Evolutionary conservation across 2,888 invertebrate genomes (phyloP).

Genomic region (Euplagia quadripunctaria): DNA sequence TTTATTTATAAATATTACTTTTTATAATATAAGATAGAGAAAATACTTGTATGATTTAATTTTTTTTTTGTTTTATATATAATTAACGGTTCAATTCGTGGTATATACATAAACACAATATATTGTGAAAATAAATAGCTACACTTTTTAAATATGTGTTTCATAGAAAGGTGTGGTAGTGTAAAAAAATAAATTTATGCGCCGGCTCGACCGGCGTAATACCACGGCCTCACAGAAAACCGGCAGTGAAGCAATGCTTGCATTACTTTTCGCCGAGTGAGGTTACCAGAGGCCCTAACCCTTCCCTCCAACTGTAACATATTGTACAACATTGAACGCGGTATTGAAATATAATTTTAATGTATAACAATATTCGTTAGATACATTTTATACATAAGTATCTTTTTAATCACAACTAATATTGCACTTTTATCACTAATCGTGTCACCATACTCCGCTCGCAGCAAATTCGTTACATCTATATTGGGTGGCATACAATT

Average conservation of each 20-base stretch:
- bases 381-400: conserved; percentile 18
- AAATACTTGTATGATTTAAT: neutral
- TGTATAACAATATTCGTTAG: conserved; percentile 1
- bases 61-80: neutral
- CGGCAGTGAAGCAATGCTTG: too few relatives aligned
- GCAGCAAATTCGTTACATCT: neutral
- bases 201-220: too few relatives aligned
- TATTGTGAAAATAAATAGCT: neutral
- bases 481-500: neutral
- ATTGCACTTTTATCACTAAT: conserved; percentile 62
- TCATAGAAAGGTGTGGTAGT: neutral
- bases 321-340: neutral
- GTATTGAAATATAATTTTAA: neutral
- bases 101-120: neutral
- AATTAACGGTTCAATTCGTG: neutral
- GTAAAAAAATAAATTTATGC: too few relatives aligned
- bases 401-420: conserved; percentile 49
- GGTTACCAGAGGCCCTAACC: too few relatives aligned
- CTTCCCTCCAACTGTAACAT: too few relatives aligned
- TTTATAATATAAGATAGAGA: neutral
- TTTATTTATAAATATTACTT: neutral
- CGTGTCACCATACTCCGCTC: conserved; percentile 31
- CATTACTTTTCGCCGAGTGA: too few relatives aligned
- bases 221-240: too few relatives aligned
- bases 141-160: neutral